Base-by-base conservation (phyloP, 1,140 invertebrate species). In the Drosophila elegans region DNA sequence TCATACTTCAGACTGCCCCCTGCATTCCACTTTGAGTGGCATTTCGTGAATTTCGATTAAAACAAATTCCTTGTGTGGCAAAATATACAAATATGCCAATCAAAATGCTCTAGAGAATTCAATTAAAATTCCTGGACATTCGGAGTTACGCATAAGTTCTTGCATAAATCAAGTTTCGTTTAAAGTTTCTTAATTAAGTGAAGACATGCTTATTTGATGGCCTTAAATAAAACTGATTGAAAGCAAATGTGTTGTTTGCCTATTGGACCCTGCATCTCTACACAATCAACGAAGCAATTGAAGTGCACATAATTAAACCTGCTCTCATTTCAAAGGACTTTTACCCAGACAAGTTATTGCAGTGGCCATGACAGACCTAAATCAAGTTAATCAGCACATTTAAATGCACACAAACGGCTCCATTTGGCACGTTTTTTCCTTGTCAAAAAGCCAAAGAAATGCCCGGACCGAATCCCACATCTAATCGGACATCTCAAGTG, bases 301-400 rank as follows among this genome's bases (percentile, higher is more conserved):
- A 75, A 67, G 61, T 75, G 73, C 72, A 74, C 72, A 56, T 54
- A 59, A 71, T 73, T 52, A 46, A 21, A 6, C 27, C 41, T 10
- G 39, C 29, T 60, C 11, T 55, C 57, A 75, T 72, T 75, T 75
- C 61, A 67, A 4, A 42, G 73, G 36, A 53, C 61, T 51, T 49
- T 27, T 9, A 36, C 25, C 36, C 60, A 32, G 36, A 41, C 27
- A 36, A 27, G 36, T 5, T 39, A 75, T 34, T 67, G 53, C 60
- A 72, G 13, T 45, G 54, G 38, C 39, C 36, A 29, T 27, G 54
- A 27, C 21, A 45, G 41, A 67, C 72, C 61, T 56, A 78, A 81
- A 64, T 85, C 63, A 66, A 86, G 74, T 72, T 88, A 84, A 83
- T 84, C 80, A 83, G 48, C 76, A 62, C 61, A 72, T 82, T 61